Evolutionary conservation across 2,888 invertebrate genomes (phyloP).

Genomic region (Megastigmus dorsalis): DNA sequence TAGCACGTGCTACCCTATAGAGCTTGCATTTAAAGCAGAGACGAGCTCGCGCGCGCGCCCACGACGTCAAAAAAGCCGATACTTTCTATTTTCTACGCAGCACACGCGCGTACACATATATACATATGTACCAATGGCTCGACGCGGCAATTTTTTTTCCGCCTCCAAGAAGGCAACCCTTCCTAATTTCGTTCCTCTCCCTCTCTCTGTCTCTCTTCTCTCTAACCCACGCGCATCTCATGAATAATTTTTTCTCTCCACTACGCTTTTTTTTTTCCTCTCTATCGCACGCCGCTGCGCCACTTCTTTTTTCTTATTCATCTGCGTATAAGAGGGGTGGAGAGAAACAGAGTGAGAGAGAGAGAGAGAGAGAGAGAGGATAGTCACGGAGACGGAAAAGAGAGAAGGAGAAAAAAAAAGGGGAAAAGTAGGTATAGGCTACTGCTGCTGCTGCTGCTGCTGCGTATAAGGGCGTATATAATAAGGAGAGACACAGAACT

Average conservation of each 20-base stretch:
- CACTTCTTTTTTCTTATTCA: slow-evolving; percentile 41
- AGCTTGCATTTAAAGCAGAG: slow-evolving; percentile 4
- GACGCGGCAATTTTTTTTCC: slow-evolving; percentile 19
- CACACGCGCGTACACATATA: not conserved
- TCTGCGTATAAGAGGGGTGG: not conserved
- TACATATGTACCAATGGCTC: not conserved
- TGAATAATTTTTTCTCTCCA: slow-evolving; percentile 49
- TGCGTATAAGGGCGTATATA: too few relatives aligned
- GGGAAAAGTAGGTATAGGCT: slow-evolving; percentile 36
- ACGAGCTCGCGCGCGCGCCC: not conserved
- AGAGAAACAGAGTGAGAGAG: not conserved
- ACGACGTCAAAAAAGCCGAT: not conserved
- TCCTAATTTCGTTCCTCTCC: slow-evolving; percentile 4
- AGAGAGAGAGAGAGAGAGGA: not conserved
- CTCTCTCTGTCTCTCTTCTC: not conserved
- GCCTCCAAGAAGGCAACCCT: slow-evolving; percentile 18
- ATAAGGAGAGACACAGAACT: slow-evolving; percentile 33
- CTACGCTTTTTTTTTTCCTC: not conserved
- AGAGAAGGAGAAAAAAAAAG: slow-evolving; percentile 6
- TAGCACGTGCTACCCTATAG: too few relatives aligned
- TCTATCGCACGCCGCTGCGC: too few relatives aligned
- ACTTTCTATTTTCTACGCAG: not conserved
- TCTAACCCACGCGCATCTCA: slow-evolving; percentile 44
- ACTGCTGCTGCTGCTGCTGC: too few relatives aligned
- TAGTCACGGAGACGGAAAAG: too few relatives aligned